These are phyloP conservation scores for Drosophila lini DNA, from an alignment of 1,140 invertebrate species.

Conservation along the genomic window DNA sequence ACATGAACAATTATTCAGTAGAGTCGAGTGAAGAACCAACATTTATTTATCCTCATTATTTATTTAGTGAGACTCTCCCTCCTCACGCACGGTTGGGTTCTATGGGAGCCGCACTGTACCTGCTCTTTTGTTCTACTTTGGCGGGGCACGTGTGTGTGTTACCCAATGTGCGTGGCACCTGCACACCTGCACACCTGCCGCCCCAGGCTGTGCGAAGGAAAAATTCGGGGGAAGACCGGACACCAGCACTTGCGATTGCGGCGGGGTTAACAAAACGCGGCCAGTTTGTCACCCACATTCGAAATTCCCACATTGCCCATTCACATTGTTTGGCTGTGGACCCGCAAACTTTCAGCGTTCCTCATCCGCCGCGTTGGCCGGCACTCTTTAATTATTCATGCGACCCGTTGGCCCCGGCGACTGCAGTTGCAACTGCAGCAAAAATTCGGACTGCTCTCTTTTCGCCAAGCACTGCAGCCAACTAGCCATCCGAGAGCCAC, in stretches of 20 bases:
- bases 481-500: slow-evolving; percentile 1
- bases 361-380: background rate
- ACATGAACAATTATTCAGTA: background rate
- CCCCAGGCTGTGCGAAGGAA: slow-evolving; percentile 4
- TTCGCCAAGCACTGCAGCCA: slow-evolving; percentile 19
- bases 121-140: background rate
- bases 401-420: slow-evolving; percentile 39
- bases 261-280: slow-evolving; percentile 34
- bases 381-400: slow-evolving; percentile 63
- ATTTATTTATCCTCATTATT: background rate
- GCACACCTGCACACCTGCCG: slow-evolving; percentile 11
- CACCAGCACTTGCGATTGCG: background rate
- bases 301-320: slow-evolving; percentile 31
- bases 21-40: too few relatives aligned
- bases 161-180: slow-evolving; percentile 46
- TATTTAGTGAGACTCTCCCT: background rate
- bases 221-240: background rate
- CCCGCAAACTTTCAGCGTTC: slow-evolving; percentile 6
- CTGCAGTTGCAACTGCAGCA: slow-evolving; percentile 44
- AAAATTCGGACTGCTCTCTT: slow-evolving; percentile 28
- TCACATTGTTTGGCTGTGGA: slow-evolving; percentile 48
- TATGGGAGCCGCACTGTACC: background rate
- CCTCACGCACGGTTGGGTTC: background rate
- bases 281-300: slow-evolving; percentile 53
- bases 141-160: slow-evolving; percentile 30